Base-by-base conservation (phyloP, 2,113 vertebrate genomes). In the Xiphophorus hellerii region DNA sequence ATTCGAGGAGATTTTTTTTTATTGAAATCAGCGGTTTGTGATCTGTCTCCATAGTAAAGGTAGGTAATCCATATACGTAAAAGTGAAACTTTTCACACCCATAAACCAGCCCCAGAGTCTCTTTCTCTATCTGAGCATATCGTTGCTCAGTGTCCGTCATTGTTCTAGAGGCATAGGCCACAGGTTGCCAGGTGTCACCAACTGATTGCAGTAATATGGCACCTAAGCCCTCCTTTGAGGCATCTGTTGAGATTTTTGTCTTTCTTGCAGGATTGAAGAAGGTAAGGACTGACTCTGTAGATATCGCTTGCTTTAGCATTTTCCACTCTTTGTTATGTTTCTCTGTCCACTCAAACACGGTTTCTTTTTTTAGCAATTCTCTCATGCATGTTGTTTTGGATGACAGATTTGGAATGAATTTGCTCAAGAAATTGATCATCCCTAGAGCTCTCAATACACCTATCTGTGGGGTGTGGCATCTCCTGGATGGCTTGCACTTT, bases 41-140 rank as follows among this genome's bases (percentile, higher is more conserved):
- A 17, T 66, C 62, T 30, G 76, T 71, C 20, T 65, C 69, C 61
- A 37, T 51, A 42, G n/a, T 39, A 48, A 67, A 67, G 20, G 29
- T 28, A 22, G 76, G 69, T 25, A 62, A 4, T 28, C 54, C 63
- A 35, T 67, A 78, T 5, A 78, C 69, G 44, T 66, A 44, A 6
- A 27, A 61, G 28, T 78, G 48, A 27, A 69, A 69, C 10, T 69
- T 73, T 62, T 27, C 54, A 58, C n/a, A 74, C 0, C 69, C 62
- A 62, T 35, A 73, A 15, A 73, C 37, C 33, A 72, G 33, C 2
- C 30, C 60, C 29, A 69, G 25, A 48, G 58, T 63, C 39, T 76
- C 58, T 15, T 63, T 76, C 51, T 76, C 39, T 28, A 76, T 69
- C 27, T 76, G 66, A 28, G 60, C 74, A 51, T 69, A 28, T 22